Base-by-base conservation (phyloP, 2,888 invertebrate species). In the Lutraria lutraria region DNA sequence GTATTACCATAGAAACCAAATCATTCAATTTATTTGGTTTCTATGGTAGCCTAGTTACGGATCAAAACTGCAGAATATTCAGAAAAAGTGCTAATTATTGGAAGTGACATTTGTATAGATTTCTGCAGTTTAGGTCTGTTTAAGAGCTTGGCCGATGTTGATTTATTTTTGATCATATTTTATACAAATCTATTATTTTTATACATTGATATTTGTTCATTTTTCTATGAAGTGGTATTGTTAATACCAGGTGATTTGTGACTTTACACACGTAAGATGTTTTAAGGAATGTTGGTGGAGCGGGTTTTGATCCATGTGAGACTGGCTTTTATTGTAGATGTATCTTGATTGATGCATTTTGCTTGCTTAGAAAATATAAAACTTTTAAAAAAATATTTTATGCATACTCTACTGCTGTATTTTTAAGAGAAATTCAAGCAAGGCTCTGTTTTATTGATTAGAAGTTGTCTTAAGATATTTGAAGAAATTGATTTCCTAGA, bases 121-220 rank as follows among this genome's bases (percentile, higher is more conserved):
- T 86, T 86, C 80, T 83, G 83, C 80, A 83, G 83, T 87, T 15
- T 83, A 60, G 76, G 82, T n/a, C 83, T 76, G 87, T 93, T 90
- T 85, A 86, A 81, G 34, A 34, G 92, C 85, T 88, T 91, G 93
- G 89, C 89, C 91, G 91, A 90, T 88, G 92, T 92, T 93, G 92
- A 93, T 93, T 94, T 95, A 94, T 94, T 95, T 95, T 95, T 94
- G 94, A 94, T 93, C 92, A 93, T 94, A 93, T 94, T 95, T 95
- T 95, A 93, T 94, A 95, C 93, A 93, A 95, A 95, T 94, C 94
- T 94, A 95, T 95, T 95, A 95, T 95, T 95, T 95, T 95, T 95
- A 94, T 95, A 95, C 94, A 94, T 95, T 95, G 93, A 92, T 94
- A 93, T 94, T 94, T 94, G 93, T 94, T 94, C 86, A 83, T 90